Base-by-base conservation (phyloP, 1,140 invertebrate genomes). In the Macrosteles quadrilineatus region DNA sequence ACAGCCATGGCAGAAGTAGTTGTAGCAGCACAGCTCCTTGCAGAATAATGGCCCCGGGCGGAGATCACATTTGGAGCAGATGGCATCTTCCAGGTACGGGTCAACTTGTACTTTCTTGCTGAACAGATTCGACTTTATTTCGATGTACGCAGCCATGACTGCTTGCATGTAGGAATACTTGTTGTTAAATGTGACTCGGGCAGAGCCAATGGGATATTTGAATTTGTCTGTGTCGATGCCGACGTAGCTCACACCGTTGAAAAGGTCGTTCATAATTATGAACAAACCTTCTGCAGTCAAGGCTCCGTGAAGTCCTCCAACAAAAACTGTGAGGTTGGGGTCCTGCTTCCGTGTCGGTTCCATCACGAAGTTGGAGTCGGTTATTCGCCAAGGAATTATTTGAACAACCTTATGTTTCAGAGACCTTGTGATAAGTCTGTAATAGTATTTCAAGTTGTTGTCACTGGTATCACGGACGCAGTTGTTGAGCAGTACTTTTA, bases 191-290 rank as follows among this genome's bases (percentile, higher is more conserved):
- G 95, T 98, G 0, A 99, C 94, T 70, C 97, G 86, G 0, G 94
- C 97, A 9, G 96, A 98, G 6, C 95, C 97, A 80, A 98, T 99
- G 0, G 97, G 97, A 84, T 99, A 99, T 78, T 98, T 98, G 81
- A 95, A 88, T 81, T 98, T 98, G 79, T 99, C 97, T 1, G 96
- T 98, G 80, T 99, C 97, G 69, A 99, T 96, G 23, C 95, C 91
- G 91, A 72, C 94, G 82, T 97, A 98, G 29, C 98, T 88, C 45
- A 99, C 97, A 12, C 92, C 95, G 59, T 90, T 88, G 83, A 98
- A 99, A 25, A 98, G 83, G 78, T 98, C 95, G 77, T 98, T 91
- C 94, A 99, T 98, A 57, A 99, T 94, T 74, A 87, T 88, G 2
- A 94, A 93, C 55, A 99, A 86, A 0, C 90, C 94, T 78, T 95